phyloP scores from a whole-genome alignment of 1,140 invertebrate genomes.

The Caenorhabditis tropicalis region DNA sequence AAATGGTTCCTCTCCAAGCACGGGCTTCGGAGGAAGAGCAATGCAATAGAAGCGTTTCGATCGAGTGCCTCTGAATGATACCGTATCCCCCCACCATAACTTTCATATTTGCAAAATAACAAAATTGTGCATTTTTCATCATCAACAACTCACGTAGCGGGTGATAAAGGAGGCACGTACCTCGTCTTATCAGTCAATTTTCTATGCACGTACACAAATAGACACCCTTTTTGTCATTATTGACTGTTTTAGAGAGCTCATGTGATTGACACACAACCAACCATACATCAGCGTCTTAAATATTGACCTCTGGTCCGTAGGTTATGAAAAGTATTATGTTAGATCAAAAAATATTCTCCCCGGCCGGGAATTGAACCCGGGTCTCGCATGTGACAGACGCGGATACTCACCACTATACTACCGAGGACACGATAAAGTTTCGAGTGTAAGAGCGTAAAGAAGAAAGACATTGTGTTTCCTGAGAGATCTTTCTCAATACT shows the following conservation, averaged over 20 bases:
- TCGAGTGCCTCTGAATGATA: background rate
- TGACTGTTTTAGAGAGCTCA: background rate
- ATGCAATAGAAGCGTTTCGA: background rate
- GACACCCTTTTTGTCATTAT: background rate
- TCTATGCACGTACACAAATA: background rate
- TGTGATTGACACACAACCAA: background rate
- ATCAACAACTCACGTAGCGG: conserved; percentile 9
- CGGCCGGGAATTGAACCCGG: conserved; percentile 66
- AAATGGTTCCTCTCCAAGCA: background rate
- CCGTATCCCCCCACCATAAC: too few relatives aligned
- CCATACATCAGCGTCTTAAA: conserved; percentile 10
- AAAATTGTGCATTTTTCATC: background rate
- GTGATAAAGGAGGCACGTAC: background rate
- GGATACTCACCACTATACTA: conserved; percentile 67
- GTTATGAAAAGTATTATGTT: background rate
- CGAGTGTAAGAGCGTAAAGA: background rate
- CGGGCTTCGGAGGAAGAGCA: background rate
- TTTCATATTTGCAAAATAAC: too few relatives aligned
- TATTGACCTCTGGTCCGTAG: background rate
- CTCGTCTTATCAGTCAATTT: background rate
- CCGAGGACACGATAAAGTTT: conserved; percentile 47
- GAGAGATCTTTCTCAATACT: too few relatives aligned
- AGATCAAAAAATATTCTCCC: conserved; percentile 49
- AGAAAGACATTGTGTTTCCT: too few relatives aligned
- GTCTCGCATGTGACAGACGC: conserved; percentile 65